These are phyloP conservation scores for Pogonocichla stellata DNA, from an alignment of 2,113 vertebrate genomes.

Conservation along the genomic window DNA sequence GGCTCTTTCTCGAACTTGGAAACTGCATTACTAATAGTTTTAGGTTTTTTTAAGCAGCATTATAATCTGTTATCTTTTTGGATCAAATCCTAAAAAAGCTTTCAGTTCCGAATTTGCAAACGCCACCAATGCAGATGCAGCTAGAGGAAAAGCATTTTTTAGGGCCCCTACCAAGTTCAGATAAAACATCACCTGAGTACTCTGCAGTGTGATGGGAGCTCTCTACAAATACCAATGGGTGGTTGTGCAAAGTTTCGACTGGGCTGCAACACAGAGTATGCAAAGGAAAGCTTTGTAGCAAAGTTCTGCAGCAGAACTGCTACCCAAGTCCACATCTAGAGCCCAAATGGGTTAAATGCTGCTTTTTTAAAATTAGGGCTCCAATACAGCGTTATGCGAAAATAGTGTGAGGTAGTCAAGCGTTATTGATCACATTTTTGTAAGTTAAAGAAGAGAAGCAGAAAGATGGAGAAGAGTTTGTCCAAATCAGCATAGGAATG, in stretches of 20 bases:
- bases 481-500: neutral
- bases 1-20: slow-evolving; percentile 34
- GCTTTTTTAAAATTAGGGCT: neutral
- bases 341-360: neutral
- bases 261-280: fast-evolving
- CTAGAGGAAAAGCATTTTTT: neutral
- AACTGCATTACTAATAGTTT: neutral
- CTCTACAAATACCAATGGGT: neutral
- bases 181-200: neutral
- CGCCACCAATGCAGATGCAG: neutral
- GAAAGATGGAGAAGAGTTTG: neutral
- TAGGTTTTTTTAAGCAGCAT: neutral
- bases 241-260: neutral
- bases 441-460: neutral
- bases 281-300: neutral
- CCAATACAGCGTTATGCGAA: fast-evolving
- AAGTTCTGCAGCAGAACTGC: neutral
- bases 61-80: slow-evolving; percentile 43
- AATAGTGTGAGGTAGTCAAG: neutral
- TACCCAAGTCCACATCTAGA: neutral
- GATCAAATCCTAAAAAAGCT: slow-evolving; percentile 26
- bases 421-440: neutral
- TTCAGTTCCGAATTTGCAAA: slow-evolving; percentile 5
- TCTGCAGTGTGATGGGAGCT: neutral
- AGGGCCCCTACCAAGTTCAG: neutral